Percentiles rank a stretch among this genome's conserved stretches.
These are phyloP conservation scores for Astropecten irregularis DNA, from an alignment of 53 echinoderm and acorn worm genomes.

Conservation along the genomic window DNA sequence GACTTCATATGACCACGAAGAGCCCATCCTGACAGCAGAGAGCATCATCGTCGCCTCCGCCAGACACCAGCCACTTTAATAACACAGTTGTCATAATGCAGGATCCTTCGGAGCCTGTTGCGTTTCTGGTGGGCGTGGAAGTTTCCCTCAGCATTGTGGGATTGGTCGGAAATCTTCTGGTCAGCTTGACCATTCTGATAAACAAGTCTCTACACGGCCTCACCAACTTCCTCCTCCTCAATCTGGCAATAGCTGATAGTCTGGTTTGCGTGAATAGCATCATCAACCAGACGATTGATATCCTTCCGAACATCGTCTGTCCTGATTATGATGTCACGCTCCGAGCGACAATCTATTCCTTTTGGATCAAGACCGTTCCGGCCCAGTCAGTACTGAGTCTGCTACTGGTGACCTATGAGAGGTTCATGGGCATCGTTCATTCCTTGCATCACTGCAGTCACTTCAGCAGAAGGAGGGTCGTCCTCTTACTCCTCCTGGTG, in stretches of 20 bases:
- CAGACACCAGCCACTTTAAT: no score
- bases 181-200: background rate
- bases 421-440: constrained; percentile 2
- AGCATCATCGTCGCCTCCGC: no score
- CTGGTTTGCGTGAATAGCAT: background rate
- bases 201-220: constrained; percentile 1
- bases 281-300: background rate
- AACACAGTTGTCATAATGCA: no score
- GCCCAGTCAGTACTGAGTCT: background rate
- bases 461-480: background rate
- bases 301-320: no score
- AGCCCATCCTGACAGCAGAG: no score
- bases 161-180: constrained; percentile 14
- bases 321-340: no score
- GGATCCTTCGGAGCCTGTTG: background rate
- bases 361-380: background rate
- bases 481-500: background rate
- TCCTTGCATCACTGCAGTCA: background rate
- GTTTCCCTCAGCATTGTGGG: background rate
- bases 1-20: no score
- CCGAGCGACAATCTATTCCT: no score
- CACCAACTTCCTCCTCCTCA: constrained; percentile 19
- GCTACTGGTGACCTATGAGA: background rate
- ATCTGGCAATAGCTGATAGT: constrained; percentile 3
- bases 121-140: background rate